phyloP scores from a whole-genome alignment of 2,113 vertebrate species.

The Gnathonemus longibarbis region DNA sequence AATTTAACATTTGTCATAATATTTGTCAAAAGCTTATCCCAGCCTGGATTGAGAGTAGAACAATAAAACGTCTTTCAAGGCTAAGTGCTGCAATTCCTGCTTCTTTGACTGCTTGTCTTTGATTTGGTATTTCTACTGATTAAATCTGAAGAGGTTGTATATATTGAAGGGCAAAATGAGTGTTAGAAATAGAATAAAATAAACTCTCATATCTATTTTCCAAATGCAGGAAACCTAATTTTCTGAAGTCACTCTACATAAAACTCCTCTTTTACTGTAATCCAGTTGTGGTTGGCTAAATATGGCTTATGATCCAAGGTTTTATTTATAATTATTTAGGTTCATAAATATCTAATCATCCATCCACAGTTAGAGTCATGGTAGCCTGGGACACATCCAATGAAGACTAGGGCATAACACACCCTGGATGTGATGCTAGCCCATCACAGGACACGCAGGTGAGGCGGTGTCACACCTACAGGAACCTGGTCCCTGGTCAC shows the following conservation, averaged over 20 bases:
- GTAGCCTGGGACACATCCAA: not conserved
- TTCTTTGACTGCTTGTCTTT: not conserved
- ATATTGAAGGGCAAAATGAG: not conserved
- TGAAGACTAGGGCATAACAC: not conserved
- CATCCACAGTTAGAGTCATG: not conserved
- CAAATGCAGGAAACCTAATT: not conserved
- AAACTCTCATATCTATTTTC: not conserved
- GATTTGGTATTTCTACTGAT: not conserved
- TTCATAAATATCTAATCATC: not conserved
- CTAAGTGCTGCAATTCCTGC: not conserved
- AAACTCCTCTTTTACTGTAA: not conserved
- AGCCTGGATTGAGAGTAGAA: not conserved
- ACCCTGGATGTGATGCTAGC: not conserved
- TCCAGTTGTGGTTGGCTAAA: not conserved
- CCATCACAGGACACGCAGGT: not conserved
- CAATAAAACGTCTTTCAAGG: not conserved
- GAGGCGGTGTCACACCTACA: not conserved
- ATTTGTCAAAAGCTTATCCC: not conserved
- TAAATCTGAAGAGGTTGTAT: not conserved
- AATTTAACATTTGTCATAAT: not conserved
- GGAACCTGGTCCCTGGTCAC: not conserved
- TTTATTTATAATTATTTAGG: not conserved
- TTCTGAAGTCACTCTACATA: not conserved
- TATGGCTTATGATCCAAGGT: not conserved
- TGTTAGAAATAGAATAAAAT: not conserved